Evolutionary conservation across 2,113 vertebrate genomes (phyloP), one percentile per base, ranked within the genome.

Genomic region (Cololabis saira): DNA sequence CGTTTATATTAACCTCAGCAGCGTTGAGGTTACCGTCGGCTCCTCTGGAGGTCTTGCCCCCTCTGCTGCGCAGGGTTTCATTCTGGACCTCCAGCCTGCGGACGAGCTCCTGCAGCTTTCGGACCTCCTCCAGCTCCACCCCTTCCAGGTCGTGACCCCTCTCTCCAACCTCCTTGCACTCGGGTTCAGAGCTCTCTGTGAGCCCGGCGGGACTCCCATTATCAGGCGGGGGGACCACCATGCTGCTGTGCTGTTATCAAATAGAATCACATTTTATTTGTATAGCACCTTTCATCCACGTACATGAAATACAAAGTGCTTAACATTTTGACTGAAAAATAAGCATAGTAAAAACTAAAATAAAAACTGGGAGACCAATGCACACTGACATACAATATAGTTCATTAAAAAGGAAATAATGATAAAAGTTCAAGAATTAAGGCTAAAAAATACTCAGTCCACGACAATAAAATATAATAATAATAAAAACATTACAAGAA

Each of bases 31-130:
- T 89, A 0, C 84, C 81, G 71, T 70, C 19, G 55, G 61, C 62
- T 16, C 79, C 81, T 64, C 87, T 88, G 1, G 82, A 88, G 59
- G 73, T 74, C 68, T 90, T 93, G 71, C 80, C 58, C 2, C 93
- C 87, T 61, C 94, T 91, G 65, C 22, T 92, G 49, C 94, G 92
- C 1, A 95, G 78, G n/a, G 92, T 94, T 88, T 97, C 94, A 24
- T 94, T 96, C 88, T 96, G 95, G 12, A 98, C 84, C 85, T 98
- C 95, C 76, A 98, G 75, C 33, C 95, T 93, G 47, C 90, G 86
- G 18, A 97, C 94, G 0, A 97, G 93, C 83, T 97, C 95, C 78
- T 95, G 94, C 59, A 98, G 87, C 88, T 96, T 96, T 11, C 91
- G 87, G 16, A 96, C 95, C 91, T 98, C 95, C 57, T 95, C 94